phyloP scores from a whole-genome alignment of 2,113 vertebrate genomes.

The Plecotus auritus region DNA sequence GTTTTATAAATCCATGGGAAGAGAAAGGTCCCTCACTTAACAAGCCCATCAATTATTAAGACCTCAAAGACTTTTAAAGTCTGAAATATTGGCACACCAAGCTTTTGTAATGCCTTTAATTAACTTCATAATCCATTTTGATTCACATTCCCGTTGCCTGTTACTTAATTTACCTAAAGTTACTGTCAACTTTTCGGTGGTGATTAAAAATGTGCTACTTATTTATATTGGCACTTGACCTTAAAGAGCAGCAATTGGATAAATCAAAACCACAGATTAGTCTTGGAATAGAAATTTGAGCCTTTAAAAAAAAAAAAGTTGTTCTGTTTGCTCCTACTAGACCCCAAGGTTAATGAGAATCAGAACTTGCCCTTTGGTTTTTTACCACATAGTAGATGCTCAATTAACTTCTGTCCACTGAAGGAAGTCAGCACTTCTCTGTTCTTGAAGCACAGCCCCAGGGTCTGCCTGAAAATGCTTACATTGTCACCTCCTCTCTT shows the following conservation, averaged over 20 bases:
- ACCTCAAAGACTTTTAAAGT: conserved; percentile 19
- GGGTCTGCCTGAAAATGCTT: background rate
- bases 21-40: conserved; percentile 31
- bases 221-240: conserved; percentile 56
- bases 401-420: background rate
- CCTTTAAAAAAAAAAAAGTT: background rate
- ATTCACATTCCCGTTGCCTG: background rate
- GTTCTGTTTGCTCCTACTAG: background rate
- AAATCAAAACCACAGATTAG: conserved; percentile 26
- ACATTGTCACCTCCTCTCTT: background rate
- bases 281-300: background rate
- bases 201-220: conserved; percentile 49
- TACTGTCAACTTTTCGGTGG: conserved; percentile 52
- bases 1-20: background rate
- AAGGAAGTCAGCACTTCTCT: background rate
- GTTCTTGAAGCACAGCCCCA: background rate
- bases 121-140: conserved; percentile 58
- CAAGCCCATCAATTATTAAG: conserved; percentile 45
- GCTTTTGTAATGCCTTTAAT: conserved; percentile 51
- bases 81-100: background rate
- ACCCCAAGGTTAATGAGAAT: background rate
- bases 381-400: background rate
- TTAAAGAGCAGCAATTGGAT: conserved; percentile 38
- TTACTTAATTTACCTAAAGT: conserved; percentile 62
- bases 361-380: background rate